These are phyloP conservation scores for Drosophila buzzatii DNA, from an alignment of 2,888 invertebrate genomes.

Conservation along the genomic window DNA sequence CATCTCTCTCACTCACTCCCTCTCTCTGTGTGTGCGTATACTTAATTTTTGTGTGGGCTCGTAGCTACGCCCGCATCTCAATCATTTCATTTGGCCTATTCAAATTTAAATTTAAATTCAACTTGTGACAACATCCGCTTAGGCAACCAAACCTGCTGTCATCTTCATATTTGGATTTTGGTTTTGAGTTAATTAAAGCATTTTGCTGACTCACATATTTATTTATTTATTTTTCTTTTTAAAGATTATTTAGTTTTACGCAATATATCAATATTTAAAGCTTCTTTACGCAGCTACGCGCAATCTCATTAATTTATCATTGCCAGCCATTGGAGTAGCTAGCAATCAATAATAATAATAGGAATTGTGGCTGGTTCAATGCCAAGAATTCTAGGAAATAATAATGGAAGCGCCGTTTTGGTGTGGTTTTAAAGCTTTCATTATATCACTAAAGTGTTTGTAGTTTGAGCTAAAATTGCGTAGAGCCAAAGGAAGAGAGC, in stretches of 20 bases:
- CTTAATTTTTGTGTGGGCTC: constrained; percentile 35
- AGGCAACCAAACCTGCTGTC: constrained; percentile 34
- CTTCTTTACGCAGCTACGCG: too few relatives aligned
- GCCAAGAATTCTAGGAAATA: neutral
- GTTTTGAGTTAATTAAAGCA: constrained; percentile 29
- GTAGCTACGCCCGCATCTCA: constrained; percentile 43
- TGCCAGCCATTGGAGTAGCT: neutral
- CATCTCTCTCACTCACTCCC: neutral
- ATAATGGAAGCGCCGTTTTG: neutral
- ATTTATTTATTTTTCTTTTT: neutral
- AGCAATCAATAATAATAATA: constrained; percentile 7
- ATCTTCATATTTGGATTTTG: constrained; percentile 17
- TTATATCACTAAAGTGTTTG: too few relatives aligned
- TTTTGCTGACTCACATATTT: constrained; percentile 23
- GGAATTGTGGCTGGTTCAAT: neutral
- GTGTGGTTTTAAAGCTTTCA: neutral
- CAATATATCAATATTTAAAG: constrained; percentile 18
- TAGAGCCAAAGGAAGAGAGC: neutral
- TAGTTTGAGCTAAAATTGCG: neutral
- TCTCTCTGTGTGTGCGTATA: constrained; percentile 16
- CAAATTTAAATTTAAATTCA: constrained; percentile 27
- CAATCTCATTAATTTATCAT: constrained; percentile 5
- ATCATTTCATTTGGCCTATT: constrained; percentile 35
- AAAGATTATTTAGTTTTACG: constrained; percentile 4
- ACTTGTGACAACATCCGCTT: constrained; percentile 59